Percentiles rank a stretch among this genome's conserved stretches.
These are phyloP conservation scores for Crocidura indochinensis DNA, from an alignment of 2,797 vertebrate genomes.

Conservation along the genomic window DNA sequence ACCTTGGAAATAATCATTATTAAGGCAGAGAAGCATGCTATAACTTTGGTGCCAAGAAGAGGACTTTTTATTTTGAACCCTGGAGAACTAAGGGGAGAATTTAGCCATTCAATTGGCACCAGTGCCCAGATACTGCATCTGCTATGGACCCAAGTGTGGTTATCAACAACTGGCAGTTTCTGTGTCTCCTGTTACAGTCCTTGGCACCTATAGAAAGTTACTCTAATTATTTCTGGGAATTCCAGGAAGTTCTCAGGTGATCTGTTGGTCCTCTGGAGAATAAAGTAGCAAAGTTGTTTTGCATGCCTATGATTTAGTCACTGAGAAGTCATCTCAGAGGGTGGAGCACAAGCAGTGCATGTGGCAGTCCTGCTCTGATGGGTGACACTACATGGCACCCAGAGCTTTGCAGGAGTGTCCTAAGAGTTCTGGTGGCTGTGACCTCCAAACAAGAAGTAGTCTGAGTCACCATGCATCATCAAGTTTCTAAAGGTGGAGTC, in stretches of 20 bases:
- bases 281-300: background rate
- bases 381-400: too few relatives aligned
- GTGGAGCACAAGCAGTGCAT: too few relatives aligned
- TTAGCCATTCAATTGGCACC: background rate
- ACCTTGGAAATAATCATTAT: background rate
- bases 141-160: background rate
- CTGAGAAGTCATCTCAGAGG: too few relatives aligned
- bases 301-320: too few relatives aligned
- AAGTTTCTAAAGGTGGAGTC: too few relatives aligned
- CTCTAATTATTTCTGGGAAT: conserved; percentile 24
- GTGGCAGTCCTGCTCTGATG: too few relatives aligned
- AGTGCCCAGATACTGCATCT: background rate
- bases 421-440: too few relatives aligned
- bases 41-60: background rate
- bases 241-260: background rate
- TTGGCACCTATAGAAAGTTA: background rate
- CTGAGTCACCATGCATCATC: too few relatives aligned
- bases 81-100: background rate
- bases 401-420: too few relatives aligned
- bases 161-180: background rate
- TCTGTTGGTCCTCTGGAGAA: background rate
- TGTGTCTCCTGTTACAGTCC: background rate
- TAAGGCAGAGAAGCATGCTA: background rate
- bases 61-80: background rate
- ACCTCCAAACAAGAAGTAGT: too few relatives aligned